Percentiles rank a stretch among this genome's conserved stretches.
Evolutionary conservation across 2,113 vertebrate species (phyloP).

Genomic region (Myotis davidii): DNA sequence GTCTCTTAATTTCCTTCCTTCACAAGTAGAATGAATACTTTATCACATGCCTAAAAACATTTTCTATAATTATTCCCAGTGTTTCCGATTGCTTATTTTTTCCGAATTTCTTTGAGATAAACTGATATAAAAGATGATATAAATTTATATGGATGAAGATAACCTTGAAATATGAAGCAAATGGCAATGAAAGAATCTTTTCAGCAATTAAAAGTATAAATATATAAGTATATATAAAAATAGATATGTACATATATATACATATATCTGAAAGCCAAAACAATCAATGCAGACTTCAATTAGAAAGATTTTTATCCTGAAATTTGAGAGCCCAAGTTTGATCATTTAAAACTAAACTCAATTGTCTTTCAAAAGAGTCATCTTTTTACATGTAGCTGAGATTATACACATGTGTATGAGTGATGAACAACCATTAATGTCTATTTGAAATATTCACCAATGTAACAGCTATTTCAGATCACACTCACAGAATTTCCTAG

Average conservation of each 20-base stretch:
- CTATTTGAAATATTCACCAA: neutral
- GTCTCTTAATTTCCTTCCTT: conserved; percentile 58
- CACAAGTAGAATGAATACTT: conserved; percentile 55
- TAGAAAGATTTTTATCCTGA: conserved; percentile 2
- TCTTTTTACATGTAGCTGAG: conserved; percentile 1
- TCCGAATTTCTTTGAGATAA: conserved; percentile 49
- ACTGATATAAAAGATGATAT: conserved; percentile 36
- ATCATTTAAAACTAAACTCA: conserved; percentile 29
- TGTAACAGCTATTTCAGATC: neutral
- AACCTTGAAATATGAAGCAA: conserved; percentile 51
- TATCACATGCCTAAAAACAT: neutral
- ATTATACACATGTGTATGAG: neutral
- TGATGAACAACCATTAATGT: neutral
- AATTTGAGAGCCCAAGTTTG: neutral
- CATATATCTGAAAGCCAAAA: neutral
- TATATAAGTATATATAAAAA: too few species aligned
- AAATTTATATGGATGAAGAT: conserved; percentile 33
- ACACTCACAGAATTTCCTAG: neutral
- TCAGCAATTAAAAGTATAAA: neutral
- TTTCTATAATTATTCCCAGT: conserved; percentile 50
- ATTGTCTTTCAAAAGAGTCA: neutral
- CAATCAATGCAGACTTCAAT: neutral
- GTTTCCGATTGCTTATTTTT: conserved; percentile 48
- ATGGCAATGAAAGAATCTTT: neutral
- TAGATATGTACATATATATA: too few species aligned